Base-by-base conservation (phyloP, 2,113 vertebrate genomes). In the Phalacrocorax carbo region DNA sequence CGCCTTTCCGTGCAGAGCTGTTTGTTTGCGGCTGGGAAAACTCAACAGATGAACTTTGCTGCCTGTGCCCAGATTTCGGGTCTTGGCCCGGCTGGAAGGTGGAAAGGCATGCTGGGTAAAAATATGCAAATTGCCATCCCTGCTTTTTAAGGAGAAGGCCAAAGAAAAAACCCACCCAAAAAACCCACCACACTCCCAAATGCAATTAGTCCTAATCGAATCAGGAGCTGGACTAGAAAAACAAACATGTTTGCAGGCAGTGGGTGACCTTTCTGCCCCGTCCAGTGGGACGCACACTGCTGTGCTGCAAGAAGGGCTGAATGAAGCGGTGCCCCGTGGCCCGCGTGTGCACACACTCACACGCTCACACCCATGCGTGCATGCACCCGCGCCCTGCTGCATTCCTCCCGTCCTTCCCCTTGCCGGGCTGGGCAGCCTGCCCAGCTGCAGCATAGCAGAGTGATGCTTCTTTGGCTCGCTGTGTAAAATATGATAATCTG, bases 371-470 rank as follows among this genome's bases (percentile, higher is more conserved):
- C 58, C 80, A 2, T 11, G 6, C 18, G 3, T 40, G 69, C 38
- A 70, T 3, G 2, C 89, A 57, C 49, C 70, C 89, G 1, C 44
- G 1, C 82, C 60, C 82, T 3, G 4, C 90, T 66, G 82, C 34
- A 5, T 88, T 70, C 88, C 78, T 86, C 68, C 82, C 9, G 1
- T 52, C 86, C 62, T 81, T 88, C 75, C 77, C 79, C 77, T 58
- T 6, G 22, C 76, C 0, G 65, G 32, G 75, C 92, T 93, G 92
- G 96, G 96, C 96, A 96, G 52, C 72, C 86, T 75, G 95, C 94
- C 95, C 95, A 90, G 90, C 96, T 93, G 94, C 95, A 95, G 96
- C 95, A 93, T 96, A 93, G 94, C 95, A 95, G 60, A 96, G 91
- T 95, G 97, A 96, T 83, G 85, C 96, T 96, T 95, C 88, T 86